Evolutionary conservation across 1,140 invertebrate species (phyloP).

Genomic region (Ephestia elutella): DNA sequence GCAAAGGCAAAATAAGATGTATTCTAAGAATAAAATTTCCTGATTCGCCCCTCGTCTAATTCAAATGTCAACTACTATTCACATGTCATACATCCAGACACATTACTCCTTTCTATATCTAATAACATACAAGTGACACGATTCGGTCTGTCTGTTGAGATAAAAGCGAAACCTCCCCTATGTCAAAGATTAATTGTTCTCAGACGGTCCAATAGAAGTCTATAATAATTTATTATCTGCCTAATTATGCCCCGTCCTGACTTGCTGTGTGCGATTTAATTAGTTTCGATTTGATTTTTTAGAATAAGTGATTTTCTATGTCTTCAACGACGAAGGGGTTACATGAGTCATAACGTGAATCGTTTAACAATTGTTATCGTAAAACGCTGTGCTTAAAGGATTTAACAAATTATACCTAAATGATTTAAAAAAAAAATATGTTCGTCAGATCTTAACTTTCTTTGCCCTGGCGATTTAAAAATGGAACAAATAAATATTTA

Average conservation of each 20-base stretch:
- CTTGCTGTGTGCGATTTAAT: conserved; percentile 12
- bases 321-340: too few relatives aligned
- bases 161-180: conserved; percentile 1
- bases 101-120: conserved; percentile 5
- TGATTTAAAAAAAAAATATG: too few relatives aligned
- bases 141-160: background rate
- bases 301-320: too few relatives aligned
- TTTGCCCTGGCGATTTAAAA: too few relatives aligned
- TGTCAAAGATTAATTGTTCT: conserved; percentile 1
- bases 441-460: too few relatives aligned
- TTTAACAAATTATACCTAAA: too few relatives aligned
- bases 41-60: conserved; percentile 6
- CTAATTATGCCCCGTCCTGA: background rate
- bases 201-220: conserved; percentile 8
- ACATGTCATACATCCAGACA: conserved; percentile 12
- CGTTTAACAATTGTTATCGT: too few relatives aligned
- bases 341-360: too few relatives aligned
- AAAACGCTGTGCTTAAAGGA: too few relatives aligned
- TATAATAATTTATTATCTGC: conserved; percentile 9
- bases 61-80: conserved; percentile 20
- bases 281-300: background rate
- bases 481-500: too few relatives aligned
- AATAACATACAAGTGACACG: conserved; percentile 5
- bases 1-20: background rate
- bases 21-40: background rate